A percentile compares a stretch with the other conserved stretches of the same genome.
These are phyloP conservation scores for Cetonia aurata DNA, from an alignment of 2,888 invertebrate species.

Conservation along the genomic window DNA sequence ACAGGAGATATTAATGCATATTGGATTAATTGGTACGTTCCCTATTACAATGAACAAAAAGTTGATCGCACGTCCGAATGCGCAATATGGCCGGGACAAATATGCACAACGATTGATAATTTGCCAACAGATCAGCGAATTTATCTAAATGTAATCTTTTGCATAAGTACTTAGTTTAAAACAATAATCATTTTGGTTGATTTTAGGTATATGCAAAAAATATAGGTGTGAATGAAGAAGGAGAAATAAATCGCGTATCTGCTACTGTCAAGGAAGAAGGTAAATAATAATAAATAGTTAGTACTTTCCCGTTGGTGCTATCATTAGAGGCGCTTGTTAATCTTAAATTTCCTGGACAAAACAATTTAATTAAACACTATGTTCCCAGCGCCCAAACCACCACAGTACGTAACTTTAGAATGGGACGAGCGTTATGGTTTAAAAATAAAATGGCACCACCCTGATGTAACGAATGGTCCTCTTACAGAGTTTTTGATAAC, in stretches of 20 bases:
- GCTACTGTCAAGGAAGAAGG: background rate
- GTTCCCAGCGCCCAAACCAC: background rate
- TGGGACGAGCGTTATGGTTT: constrained; percentile 21
- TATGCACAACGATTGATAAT: constrained; percentile 3
- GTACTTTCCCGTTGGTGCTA: too few relatives aligned
- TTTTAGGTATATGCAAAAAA: constrained; percentile 10
- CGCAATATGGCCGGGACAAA: constrained; percentile 16
- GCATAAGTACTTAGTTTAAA: background rate
- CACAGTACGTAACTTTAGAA: constrained; percentile 2
- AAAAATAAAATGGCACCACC: constrained; percentile 22
- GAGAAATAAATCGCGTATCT: background rate
- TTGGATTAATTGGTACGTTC: background rate
- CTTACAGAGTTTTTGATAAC: constrained; percentile 3
- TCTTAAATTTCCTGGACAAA: too few relatives aligned
- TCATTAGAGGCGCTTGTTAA: too few relatives aligned
- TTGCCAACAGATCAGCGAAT: background rate
- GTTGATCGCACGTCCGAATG: background rate
- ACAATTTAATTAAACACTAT: background rate
- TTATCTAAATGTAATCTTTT: background rate
- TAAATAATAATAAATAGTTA: background rate
- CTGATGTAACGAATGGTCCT: constrained; percentile 17
- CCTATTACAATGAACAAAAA: background rate
- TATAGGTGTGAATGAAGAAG: background rate
- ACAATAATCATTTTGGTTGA: background rate
- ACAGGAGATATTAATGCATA: constrained; percentile 18